These are phyloP conservation scores for Venturia canescens DNA, from an alignment of 1,140 invertebrate genomes.

Conservation along the genomic window DNA sequence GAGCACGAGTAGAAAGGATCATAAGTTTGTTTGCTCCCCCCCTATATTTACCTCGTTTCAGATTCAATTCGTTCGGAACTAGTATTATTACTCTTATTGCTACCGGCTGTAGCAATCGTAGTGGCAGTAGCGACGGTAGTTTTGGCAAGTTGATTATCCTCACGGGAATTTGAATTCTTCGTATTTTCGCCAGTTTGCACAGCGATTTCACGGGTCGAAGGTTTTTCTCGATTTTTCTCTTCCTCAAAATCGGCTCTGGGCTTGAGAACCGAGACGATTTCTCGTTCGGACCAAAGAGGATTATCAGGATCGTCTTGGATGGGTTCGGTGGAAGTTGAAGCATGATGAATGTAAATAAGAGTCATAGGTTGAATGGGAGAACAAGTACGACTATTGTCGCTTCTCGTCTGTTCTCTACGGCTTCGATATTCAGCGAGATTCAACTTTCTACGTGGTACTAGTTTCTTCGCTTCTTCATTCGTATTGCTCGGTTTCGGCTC, in stretches of 20 bases:
- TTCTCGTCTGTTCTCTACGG: slow-evolving; percentile 68
- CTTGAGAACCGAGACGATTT: slow-evolving; percentile 66
- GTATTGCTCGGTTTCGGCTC: background rate
- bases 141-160: background rate
- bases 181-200: slow-evolving; percentile 65
- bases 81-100: background rate
- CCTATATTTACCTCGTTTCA: slow-evolving; percentile 1
- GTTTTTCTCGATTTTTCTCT: slow-evolving; percentile 59
- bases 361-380: slow-evolving; percentile 64
- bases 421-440: slow-evolving; percentile 77
- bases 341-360: slow-evolving; percentile 65
- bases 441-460: slow-evolving; percentile 67
- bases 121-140: background rate
- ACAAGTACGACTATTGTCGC: slow-evolving; percentile 63
- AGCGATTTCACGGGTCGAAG: slow-evolving; percentile 49
- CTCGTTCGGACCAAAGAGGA: slow-evolving; percentile 65
- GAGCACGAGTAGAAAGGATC: background rate
- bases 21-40: background rate
- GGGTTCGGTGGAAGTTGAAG: slow-evolving; percentile 65
- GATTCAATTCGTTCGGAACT: background rate
- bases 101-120: background rate
- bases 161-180: slow-evolving; percentile 39
- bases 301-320: slow-evolving; percentile 57
- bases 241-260: slow-evolving; percentile 63
- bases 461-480: slow-evolving; percentile 64